These are phyloP conservation scores for Beris chalybata DNA, from an alignment of 2,888 invertebrate genomes.

Conservation along the genomic window DNA sequence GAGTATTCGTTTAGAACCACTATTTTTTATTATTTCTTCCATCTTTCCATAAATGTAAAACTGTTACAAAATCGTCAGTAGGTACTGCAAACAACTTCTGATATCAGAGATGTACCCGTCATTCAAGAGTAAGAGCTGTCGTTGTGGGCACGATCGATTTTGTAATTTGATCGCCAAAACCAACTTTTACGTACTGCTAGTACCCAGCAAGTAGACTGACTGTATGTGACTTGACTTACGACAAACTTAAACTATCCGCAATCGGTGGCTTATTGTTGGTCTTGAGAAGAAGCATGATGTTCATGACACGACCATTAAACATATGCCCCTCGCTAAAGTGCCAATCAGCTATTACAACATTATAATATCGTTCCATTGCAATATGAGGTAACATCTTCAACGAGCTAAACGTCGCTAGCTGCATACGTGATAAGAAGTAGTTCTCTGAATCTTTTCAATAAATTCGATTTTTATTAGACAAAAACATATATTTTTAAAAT, in stretches of 20 bases:
- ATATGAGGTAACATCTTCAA: slow-evolving; percentile 15
- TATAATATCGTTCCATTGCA: slow-evolving; percentile 2
- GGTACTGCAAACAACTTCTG: too few species aligned
- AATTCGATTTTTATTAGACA: too few species aligned
- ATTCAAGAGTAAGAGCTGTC: neutral
- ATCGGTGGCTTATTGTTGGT: slow-evolving; percentile 2
- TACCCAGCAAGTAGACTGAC: neutral
- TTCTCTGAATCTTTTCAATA: too few species aligned
- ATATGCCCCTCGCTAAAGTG: slow-evolving; percentile 8
- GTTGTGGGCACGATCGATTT: slow-evolving; percentile 12
- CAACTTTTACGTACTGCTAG: neutral
- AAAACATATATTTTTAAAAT: too few species aligned
- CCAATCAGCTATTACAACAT: slow-evolving; percentile 16
- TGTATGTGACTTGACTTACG: neutral
- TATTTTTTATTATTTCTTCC: too few species aligned
- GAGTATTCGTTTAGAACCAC: too few species aligned
- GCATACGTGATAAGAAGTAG: too few species aligned
- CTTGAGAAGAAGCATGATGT: slow-evolving; percentile 7
- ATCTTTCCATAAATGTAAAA: too few species aligned
- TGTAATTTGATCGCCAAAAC: slow-evolving; percentile 11
- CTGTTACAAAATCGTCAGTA: too few species aligned
- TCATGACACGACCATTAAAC: slow-evolving; percentile 20
- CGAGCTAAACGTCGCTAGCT: neutral
- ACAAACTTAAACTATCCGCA: neutral
- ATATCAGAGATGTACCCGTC: too few species aligned